Evolutionary conservation across 2,113 vertebrate species (phyloP), one percentile per base, ranked within the genome.

Genomic region (Oxyura jamaicensis): DNA sequence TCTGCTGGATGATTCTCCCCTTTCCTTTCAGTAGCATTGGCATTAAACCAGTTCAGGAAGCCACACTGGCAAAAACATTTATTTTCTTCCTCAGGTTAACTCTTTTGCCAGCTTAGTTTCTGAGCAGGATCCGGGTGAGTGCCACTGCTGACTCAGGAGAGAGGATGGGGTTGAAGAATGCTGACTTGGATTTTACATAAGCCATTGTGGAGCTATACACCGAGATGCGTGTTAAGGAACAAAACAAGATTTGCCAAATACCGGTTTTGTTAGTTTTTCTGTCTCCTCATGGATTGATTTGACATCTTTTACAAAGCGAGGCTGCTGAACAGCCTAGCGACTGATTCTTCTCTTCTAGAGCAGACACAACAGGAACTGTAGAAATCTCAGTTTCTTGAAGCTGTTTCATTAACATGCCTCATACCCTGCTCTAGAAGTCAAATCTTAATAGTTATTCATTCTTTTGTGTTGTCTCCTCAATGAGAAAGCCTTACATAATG

Each of bases 111-210:
- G 74, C 53, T 73, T 75, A 9, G 68, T 92, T 92, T 95, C 69
- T 75, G 71, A 69, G 73, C 94, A 68, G 89, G 74, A 60, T 60
- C n/a, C 13, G 33, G 65, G 48, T 23, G 66, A 53, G 44, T 95
- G 86, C 89, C 93, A 92, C 35, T 53, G 94, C 96, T 96, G 94
- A 97, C 77, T 96, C 93, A 92, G 83, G 88, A 42, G 56, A n/a
- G 80, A 39, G 39, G 42, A 46, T 68, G 77, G 33, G 33, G 86
- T 89, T 84, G 52, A 78, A 72, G 83, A 82, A 76, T 50, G 81
- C 86, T 89, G 91, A 93, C 74, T 89, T 84, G 46, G 35, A 58
- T 89, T 89, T 89, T 68, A 78, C 84, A 79, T 73, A 48, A 92
- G 56, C 71, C 48, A 41, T 69, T 20, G 31, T 56, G 46, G 81